These are phyloP conservation scores for Uria aalge DNA, from an alignment of 2,113 vertebrate species.

Conservation along the genomic window DNA sequence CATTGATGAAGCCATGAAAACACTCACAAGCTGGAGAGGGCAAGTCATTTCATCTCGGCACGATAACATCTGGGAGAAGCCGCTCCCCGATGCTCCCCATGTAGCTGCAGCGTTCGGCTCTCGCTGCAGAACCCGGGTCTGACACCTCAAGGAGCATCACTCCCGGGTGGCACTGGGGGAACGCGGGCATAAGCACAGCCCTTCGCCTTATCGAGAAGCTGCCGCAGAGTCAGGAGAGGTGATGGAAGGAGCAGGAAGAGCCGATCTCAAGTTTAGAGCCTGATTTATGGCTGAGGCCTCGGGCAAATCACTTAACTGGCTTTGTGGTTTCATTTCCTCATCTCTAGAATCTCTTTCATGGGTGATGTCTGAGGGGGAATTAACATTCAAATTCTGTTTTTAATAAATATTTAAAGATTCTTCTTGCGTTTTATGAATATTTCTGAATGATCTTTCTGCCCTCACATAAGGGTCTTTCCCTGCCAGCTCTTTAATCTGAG, in stretches of 20 bases:
- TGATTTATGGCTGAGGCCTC: slow-evolving; percentile 31
- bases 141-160: background rate
- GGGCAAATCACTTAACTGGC: background rate
- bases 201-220: background rate
- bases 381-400: slow-evolving; percentile 17
- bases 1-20: background rate
- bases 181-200: accelerated
- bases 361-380: slow-evolving; percentile 27
- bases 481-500: background rate
- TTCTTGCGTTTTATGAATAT: background rate
- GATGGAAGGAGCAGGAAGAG: background rate
- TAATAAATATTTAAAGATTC: slow-evolving; percentile 5
- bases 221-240: background rate
- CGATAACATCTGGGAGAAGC: background rate
- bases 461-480: background rate
- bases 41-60: background rate
- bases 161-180: accelerated
- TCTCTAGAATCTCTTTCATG: background rate
- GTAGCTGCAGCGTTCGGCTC: background rate
- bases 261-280: background rate
- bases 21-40: background rate
- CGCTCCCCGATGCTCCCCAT: background rate
- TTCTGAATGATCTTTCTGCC: slow-evolving; percentile 1
- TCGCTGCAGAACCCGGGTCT: background rate
- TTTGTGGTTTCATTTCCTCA: slow-evolving; percentile 41